Conservation (phyloP, 2,113 vertebrate species). For the Mustela nigripes region DNA sequence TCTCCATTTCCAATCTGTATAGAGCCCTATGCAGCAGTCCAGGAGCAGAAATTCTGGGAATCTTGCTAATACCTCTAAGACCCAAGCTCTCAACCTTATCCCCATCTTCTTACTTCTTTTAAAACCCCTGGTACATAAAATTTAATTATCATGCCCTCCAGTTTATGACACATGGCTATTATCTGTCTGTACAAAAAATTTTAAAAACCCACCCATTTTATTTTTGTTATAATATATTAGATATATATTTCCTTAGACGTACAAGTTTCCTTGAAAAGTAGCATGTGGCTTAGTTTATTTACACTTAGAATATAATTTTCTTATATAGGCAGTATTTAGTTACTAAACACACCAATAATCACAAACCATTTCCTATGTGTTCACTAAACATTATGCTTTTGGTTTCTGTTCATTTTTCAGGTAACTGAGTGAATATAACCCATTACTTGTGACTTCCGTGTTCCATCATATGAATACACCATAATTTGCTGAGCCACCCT, state of each 20-base stretch:
- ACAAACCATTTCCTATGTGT: neutral
- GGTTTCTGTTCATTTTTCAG: neutral
- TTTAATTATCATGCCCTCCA: neutral
- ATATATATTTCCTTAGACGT: neutral
- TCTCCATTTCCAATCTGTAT: neutral
- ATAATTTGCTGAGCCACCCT: neutral
- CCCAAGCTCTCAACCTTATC: neutral
- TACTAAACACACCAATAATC: neutral
- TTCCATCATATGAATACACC: neutral
- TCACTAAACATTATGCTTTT: neutral
- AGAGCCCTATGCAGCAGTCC: neutral
- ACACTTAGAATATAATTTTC: neutral
- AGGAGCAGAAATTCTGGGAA: neutral
- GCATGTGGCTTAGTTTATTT: neutral
- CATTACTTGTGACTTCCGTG: neutral
- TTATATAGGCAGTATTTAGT: neutral
- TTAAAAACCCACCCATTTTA: neutral
- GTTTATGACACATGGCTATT: neutral
- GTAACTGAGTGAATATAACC: neutral
- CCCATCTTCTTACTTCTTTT: neutral
- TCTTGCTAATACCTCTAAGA: neutral
- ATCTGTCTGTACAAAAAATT: neutral
- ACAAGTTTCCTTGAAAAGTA: constrained; percentile 15
- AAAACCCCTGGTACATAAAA: neutral
- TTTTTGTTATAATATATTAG: neutral